Base-by-base conservation (phyloP, 1,140 invertebrate species). In the Drosophila rhopaloa region DNA sequence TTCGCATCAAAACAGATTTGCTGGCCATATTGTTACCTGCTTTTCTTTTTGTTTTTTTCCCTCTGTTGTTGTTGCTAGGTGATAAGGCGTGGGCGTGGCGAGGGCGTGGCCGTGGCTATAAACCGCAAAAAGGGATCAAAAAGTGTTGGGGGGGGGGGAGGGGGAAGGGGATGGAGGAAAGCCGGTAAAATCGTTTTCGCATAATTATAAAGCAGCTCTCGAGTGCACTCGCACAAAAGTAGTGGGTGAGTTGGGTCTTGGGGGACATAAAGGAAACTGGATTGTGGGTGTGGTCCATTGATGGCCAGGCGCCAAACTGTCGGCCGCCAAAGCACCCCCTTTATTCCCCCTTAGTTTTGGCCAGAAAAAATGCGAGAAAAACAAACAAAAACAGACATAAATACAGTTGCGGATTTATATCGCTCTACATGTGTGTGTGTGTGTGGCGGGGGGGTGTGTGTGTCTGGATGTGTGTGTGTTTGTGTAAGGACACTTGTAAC, bases 401-500 rank as follows among this genome's bases (percentile, higher is more conserved):
- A 77, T 76, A 58, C 50, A 32, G 72, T 57, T 41, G 41, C 43
- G 37, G 51, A 73, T 58, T 73, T 72, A 51, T 70, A 55, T 40
- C 59, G 59, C 59, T 16, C 27, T 62, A 16, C 2, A 10, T 24
- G 6, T 14, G 16, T 48, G 10, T 53, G 19, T 40, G 13, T 50
- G 35, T 43, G 19, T 51, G 44, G 41, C 38, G 24, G 24, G 2
- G 24, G 24, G 24, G 41, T 14, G 44, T 16, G 9, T 35, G 46
- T 13, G 56, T 24, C 24, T 24, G 24, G 4, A 24, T 14, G 48
- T 41, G 48, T 46, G 57, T 29, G 9, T 38, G 29, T 53, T 55
- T 38, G 55, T 35, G 51, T 41, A 59, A 50, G 74, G 74, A 76
- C 81, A 84, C 80, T 83, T 83, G 80, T 79, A 84, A 84, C 82